Conservation (phyloP, 2,797 vertebrate species). For the Falco novaeseelandiae region DNA sequence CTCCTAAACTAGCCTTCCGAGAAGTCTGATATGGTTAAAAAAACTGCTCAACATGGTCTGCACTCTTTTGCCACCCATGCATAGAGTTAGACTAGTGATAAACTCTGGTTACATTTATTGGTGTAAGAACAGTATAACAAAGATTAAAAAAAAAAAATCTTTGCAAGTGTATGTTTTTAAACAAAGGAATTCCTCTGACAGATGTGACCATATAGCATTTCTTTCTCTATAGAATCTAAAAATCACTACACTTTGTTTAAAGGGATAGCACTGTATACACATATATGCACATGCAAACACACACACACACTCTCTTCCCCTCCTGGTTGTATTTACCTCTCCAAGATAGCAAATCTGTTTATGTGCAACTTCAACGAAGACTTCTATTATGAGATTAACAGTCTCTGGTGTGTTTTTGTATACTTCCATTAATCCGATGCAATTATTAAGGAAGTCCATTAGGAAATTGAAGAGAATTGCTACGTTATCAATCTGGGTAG, state of each 20-base stretch:
- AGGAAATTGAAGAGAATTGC: conserved; percentile 95
- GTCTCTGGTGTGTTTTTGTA: conserved; percentile 98
- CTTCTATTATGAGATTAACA: conserved; percentile 98
- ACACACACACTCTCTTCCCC: background rate
- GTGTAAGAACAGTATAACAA: background rate
- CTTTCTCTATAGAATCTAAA: background rate
- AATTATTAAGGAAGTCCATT: conserved; percentile 98
- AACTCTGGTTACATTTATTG: background rate
- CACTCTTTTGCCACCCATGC: background rate
- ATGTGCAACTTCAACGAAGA: conserved; percentile 99
- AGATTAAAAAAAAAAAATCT: background rate
- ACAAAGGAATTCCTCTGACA: background rate
- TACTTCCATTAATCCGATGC: conserved; percentile 98
- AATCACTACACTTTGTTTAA: background rate
- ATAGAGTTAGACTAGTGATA: background rate
- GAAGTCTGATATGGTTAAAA: background rate
- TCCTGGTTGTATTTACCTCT: conserved; percentile 83
- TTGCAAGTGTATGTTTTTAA: background rate
- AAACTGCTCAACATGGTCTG: background rate
- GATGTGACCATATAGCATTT: background rate
- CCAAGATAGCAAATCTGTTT: conserved; percentile 99
- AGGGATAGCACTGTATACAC: background rate
- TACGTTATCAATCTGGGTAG: conserved; percentile 98
- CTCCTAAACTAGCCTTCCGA: background rate
- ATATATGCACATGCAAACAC: fast-evolving